Base-by-base conservation (phyloP, 2,113 vertebrate species). In the Pollachius pollachius region DNA sequence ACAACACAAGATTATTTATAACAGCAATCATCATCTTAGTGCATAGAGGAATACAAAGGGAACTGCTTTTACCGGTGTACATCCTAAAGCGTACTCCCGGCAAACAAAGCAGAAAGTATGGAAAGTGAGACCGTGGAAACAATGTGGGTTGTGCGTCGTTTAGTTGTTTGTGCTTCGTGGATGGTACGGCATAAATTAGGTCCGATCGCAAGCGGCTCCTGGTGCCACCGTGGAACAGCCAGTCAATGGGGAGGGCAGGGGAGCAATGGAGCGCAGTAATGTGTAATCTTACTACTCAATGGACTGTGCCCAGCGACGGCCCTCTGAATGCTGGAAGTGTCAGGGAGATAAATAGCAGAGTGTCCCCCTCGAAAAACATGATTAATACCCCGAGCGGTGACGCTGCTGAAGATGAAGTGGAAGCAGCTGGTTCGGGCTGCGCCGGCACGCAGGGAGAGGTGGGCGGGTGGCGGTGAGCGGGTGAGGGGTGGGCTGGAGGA, bases 231-330 rank as follows among this genome's bases (percentile, higher is more conserved):
- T 94, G 91, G 93, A 97, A 93, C 95, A 94, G 94, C 94, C 94
- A 95, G 95, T 96, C 97, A 97, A 98, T 97, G 96, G 95, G 94
- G 94, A 98, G 95, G 95, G 97, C 96, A 97, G 96, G 94, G 90
- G 97, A 92, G 94, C 97, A 97, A 98, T 98, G 97, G 95, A 97
- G 95, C 95, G 95, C 84, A 94, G 94, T 96, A 96, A 97, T 97
- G 96, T 96, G 96, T 96, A 98, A 98, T 98, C 96, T 98, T 96
- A 95, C 95, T 97, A 98, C 94, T 97, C 97, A 98, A 98, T 99
- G 97, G 97, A 92, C 97, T 98, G 97, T 98, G 95, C 94, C 94
- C 94, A 83, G 95, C 95, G 94, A 94, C 90, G 93, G 93, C 93
- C 93, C 92, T 94, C 94, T 94, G 93, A 94, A 96, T 90, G 93